These are phyloP conservation scores for Eurypyga helias DNA, from an alignment of 2,113 vertebrate species.

Conservation along the genomic window DNA sequence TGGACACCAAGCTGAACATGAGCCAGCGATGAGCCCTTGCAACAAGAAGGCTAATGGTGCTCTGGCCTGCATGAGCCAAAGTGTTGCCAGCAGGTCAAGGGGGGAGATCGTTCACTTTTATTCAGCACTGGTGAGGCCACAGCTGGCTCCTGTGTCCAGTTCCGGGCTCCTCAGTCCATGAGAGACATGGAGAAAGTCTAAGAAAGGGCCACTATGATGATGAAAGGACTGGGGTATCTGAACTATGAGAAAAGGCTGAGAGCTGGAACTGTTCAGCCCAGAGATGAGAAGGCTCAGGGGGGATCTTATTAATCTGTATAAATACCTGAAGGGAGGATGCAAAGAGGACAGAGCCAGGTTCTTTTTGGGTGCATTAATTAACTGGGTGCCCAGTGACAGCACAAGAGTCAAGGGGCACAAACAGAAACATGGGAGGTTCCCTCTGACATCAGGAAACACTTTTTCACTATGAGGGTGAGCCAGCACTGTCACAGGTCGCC, in stretches of 20 bases:
- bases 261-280: not conserved
- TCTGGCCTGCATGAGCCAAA: not conserved
- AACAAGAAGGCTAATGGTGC: not conserved
- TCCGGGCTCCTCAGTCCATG: not conserved
- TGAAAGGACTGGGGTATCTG: not conserved
- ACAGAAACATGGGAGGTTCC: not conserved
- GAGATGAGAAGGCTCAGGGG: not conserved
- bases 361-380: not conserved
- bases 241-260: not conserved
- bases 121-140: not conserved
- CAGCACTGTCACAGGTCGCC: not conserved
- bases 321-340: not conserved
- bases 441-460: not conserved
- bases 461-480: not conserved
- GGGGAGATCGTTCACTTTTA: not conserved
- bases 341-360: not conserved
- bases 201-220: not conserved
- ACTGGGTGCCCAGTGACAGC: not conserved
- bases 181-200: not conserved
- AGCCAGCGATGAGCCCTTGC: not conserved
- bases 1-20: not conserved
- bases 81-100: not conserved
- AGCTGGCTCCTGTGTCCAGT: not conserved
- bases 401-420: not conserved
- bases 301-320: not conserved